Evolutionary conservation across 2,888 invertebrate species (phyloP), one percentile per base, ranked within the genome.

Genomic region (Acholoe squamosa): DNA sequence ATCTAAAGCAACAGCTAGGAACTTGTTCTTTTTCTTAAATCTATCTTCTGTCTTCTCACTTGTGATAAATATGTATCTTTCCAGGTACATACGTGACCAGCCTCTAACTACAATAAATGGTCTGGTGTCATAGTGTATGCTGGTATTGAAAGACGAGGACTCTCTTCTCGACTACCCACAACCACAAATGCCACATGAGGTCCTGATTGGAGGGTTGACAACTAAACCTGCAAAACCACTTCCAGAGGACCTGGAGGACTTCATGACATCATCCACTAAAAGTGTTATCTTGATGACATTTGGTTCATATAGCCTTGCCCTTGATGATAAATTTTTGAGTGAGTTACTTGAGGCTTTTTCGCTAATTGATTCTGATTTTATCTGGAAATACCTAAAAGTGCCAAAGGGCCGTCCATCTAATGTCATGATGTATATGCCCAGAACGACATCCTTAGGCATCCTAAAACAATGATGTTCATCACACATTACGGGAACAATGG

Each of bases 401-500:
- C 33, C 52, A 0, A 19, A 51, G 10, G 52, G 52, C 28, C 28
- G 71, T 12, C 43, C 90, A 0, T 0, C 33, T 19, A 89, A 89
- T 89, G 71, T 89, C 1, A 34, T 19, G 3, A 25, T 94, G 94
- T 93, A 34, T 93, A n/a, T 28, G 93, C 93, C n/a, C 93, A 94
- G 77, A 93, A 93, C 61, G 93, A 93, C 54, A 84, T 94, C 0
- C 92, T 94, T 16, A 93, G 90, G 14, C 92, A 93, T 84, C 77
- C 56, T 0, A 93, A 93, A n/a, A 90, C 91, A 10, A 92, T 92
- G 89, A 77, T 93, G n/a, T 93, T 94, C 84, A 91, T 94, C 16
- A 92, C 93, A 28, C 94, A 94, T 71, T 93, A 93, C 84, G 94
- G 94, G 0, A 91, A 89, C 34, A 93, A 92, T 86, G 92, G 93